phyloP scores from a whole-genome alignment of 2,797 vertebrate genomes.

The Taenioides sp. region DNA sequence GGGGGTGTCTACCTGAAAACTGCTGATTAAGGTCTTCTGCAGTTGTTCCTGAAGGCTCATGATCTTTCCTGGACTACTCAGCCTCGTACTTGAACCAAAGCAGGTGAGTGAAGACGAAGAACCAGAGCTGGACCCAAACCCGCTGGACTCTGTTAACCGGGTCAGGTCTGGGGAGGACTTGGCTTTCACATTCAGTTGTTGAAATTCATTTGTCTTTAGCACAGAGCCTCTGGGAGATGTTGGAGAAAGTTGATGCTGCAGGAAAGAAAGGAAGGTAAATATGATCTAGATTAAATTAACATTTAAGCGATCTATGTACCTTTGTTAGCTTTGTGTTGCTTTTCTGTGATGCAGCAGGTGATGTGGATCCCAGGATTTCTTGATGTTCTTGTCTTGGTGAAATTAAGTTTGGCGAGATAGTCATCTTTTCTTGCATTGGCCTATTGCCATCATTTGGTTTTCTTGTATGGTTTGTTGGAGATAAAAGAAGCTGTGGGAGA shows the following conservation, averaged over 20 bases:
- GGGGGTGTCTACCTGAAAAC: constrained; percentile 55
- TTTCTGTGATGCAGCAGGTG: background rate
- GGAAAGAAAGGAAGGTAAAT: background rate
- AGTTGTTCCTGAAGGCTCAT: constrained; percentile 70
- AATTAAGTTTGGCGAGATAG: background rate
- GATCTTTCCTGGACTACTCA: constrained; percentile 72
- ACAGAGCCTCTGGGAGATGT: constrained; percentile 24
- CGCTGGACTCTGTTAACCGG: constrained; percentile 6
- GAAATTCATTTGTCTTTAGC: constrained; percentile 8
- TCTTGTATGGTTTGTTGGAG: constrained; percentile 17
- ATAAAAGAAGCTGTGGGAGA: constrained; percentile 49
- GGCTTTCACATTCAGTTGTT: constrained; percentile 11
- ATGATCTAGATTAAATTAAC: too few relatives aligned
- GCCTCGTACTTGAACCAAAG: constrained; percentile 18
- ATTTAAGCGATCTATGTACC: background rate
- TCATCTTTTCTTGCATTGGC: background rate
- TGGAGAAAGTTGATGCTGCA: background rate
- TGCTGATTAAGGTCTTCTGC: constrained; percentile 60
- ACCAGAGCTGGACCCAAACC: background rate
- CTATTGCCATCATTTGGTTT: background rate
- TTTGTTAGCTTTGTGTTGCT: background rate
- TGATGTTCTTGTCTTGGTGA: background rate
- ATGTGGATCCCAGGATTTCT: background rate
- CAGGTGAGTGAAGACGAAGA: accelerated
- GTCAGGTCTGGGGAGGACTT: constrained; percentile 31